Evolutionary conservation across 2,797 vertebrate genomes (phyloP).

Genomic region (Columba guinea): DNA sequence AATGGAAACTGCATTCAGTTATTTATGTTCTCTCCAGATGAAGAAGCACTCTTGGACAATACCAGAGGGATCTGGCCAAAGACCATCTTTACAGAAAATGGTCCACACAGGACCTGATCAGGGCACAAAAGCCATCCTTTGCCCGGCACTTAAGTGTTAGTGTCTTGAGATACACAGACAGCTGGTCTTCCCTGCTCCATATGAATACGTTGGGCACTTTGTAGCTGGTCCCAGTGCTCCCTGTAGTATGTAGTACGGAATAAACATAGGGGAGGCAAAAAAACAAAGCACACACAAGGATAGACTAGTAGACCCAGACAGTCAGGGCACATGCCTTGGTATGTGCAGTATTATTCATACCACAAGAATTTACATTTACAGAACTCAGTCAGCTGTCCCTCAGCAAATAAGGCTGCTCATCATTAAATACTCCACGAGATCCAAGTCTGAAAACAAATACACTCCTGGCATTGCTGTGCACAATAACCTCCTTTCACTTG

Average conservation of each 20-base stretch:
- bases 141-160: background rate
- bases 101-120: background rate
- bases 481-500: background rate
- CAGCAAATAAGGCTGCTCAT: background rate
- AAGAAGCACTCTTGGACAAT: background rate
- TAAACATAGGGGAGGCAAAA: fast-evolving
- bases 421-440: background rate
- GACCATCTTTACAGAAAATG: background rate
- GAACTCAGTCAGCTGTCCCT: background rate
- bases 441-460: background rate
- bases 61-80: background rate
- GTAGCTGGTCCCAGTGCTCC: background rate
- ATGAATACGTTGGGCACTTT: background rate
- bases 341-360: background rate
- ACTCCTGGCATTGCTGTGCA: background rate
- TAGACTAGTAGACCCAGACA: background rate
- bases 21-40: background rate
- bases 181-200: background rate
- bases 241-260: background rate
- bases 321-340: fast-evolving
- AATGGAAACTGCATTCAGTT: background rate
- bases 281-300: too few species aligned
- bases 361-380: background rate
- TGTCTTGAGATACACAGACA: background rate
- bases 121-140: background rate